phyloP scores from a whole-genome alignment of 2,797 vertebrate species.

The Epinephelus malabaricus region DNA sequence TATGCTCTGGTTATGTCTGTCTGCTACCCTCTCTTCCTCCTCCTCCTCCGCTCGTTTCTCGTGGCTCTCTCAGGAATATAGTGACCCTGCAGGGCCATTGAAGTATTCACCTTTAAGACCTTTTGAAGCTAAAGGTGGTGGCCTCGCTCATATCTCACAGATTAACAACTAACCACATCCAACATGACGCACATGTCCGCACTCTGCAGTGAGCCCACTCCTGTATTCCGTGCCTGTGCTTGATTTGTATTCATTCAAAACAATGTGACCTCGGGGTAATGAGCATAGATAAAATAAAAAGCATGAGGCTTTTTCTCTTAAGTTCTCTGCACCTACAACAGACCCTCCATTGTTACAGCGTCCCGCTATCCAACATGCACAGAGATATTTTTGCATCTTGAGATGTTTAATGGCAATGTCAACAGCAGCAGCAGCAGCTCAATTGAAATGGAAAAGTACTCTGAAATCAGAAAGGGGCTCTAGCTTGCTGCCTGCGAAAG shows the following conservation, averaged over 20 bases:
- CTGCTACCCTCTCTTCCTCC: conserved; percentile 51
- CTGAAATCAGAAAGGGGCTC: conserved; percentile 70
- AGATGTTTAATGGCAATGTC: conserved; percentile 69
- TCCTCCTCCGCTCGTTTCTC: conserved; percentile 47
- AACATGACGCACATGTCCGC: conserved; percentile 71
- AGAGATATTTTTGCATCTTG: conserved; percentile 66
- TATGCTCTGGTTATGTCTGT: conserved; percentile 70
- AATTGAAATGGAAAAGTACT: conserved; percentile 78
- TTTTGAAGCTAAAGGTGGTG: conserved; percentile 72
- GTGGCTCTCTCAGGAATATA: conserved; percentile 55
- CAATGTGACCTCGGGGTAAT: conserved; percentile 24
- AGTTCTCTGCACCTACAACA: conserved; percentile 45
- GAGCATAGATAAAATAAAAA: conserved; percentile 29
- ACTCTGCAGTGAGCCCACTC: conserved; percentile 19
- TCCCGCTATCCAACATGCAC: conserved; percentile 23
- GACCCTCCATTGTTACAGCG: conserved; percentile 39
- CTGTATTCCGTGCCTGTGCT: conserved; percentile 30
- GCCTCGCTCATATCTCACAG: conserved; percentile 69
- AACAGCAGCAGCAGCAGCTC: conserved; percentile 69
- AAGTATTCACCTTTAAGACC: conserved; percentile 71
- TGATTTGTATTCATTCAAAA: conserved; percentile 49
- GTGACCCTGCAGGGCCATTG: conserved; percentile 62
- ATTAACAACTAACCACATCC: conserved; percentile 79
- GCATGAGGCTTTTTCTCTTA: background rate
- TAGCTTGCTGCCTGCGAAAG: conserved; percentile 70